Base-by-base conservation (phyloP, 2,888 invertebrate genomes). In the Hirtodrosophila confusa region DNA sequence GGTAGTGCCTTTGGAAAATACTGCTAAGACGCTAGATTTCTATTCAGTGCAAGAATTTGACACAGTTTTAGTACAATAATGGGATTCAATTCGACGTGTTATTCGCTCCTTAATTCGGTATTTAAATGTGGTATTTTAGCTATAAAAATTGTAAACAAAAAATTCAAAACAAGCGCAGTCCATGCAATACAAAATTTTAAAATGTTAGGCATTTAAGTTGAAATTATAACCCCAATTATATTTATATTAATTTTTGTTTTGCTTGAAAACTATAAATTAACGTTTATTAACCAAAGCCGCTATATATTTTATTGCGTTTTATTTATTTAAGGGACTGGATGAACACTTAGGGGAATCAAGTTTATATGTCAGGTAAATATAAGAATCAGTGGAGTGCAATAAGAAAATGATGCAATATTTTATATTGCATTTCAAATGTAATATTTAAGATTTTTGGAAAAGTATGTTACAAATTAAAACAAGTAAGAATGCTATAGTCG, bases 1-100 rank as follows among this genome's bases (percentile, higher is more conserved):
- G 8, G 94, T 95, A 88, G 95, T 97, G 78, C 92, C 93, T 58
- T 91, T 98, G 75, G 96, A 97, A 74, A 97, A 97, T 89, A 95
- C 94, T 63, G 94, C 96, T 86, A 96, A 97, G 90, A 95, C 96
- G 86, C 92, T 98, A 40, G 94, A 94, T 48, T 97, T 95, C 90
- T 98, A 95, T 91, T 97, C 97, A 0, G 92, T 98, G 39, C 95
- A 96, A 92, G 95, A 95, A 84, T 96, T 96, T 64, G 97, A 98
- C 91, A 94, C 93, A 63, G 95, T 98, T 77, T 92, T 95, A 66
- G 95, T 95, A 7, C 93, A 94, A 83, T 90, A 83, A 66, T 60
- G 12, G 4, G 24, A 11, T 35, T 17, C 12, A 7, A 51, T 44
- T 36, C 8, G 8, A 12, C 8, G 27, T 27, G 27, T 27, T 27